Conservation (phyloP, 1,140 invertebrate genomes). For the Drosophila serrata region DNA sequence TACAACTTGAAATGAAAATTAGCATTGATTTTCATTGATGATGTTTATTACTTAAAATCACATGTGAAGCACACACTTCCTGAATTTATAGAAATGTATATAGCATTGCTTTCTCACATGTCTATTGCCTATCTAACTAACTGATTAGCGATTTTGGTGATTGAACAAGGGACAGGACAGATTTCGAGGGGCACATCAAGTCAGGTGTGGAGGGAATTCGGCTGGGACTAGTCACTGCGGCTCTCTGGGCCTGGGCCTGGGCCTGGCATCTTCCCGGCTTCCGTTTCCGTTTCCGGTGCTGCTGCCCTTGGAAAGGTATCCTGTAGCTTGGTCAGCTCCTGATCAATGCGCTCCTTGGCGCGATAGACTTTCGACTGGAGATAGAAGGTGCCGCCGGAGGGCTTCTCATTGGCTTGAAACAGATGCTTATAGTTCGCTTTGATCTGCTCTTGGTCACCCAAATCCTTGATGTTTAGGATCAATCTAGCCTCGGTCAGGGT, state of each 20-base stretch:
- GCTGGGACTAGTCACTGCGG: background rate
- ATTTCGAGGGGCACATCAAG: background rate
- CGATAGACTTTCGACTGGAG: constrained; percentile 98
- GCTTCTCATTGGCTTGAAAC: constrained; percentile 95
- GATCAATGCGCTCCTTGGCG: constrained; percentile 95
- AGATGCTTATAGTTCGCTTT: constrained; percentile 89
- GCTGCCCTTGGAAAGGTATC: no score
- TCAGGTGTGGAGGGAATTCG: background rate
- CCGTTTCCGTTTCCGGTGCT: background rate
- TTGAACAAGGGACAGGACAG: background rate
- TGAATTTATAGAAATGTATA: background rate
- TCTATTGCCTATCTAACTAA: background rate
- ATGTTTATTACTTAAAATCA: background rate
- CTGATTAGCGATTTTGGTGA: constrained; percentile 1
- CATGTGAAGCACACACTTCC: background rate
- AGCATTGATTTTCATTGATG: background rate
- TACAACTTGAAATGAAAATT: background rate
- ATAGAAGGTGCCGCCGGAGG: constrained; percentile 97
- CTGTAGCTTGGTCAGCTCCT: constrained; percentile 87
- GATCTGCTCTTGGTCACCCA: constrained; percentile 41
- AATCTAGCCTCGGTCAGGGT: constrained; percentile 52
- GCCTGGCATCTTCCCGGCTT: background rate
- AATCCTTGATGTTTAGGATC: constrained; percentile 55
- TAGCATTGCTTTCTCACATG: background rate
- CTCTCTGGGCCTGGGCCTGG: background rate